Conservation (phyloP, 2,888 invertebrate species). For the Bedellia somnulentella region DNA sequence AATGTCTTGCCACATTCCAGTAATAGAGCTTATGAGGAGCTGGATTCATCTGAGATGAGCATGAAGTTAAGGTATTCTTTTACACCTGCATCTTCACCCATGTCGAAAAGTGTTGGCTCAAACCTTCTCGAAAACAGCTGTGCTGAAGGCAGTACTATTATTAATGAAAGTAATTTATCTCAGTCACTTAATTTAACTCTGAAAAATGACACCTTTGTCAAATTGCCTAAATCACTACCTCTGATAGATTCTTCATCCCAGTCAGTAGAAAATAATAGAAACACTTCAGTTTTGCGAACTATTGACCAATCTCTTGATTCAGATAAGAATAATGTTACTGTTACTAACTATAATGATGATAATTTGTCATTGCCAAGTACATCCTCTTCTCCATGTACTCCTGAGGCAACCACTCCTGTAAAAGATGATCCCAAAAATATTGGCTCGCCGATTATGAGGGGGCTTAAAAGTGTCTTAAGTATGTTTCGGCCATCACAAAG, state of each 20-base stretch:
- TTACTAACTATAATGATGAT: constrained; percentile 28
- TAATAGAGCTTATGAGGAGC: constrained; percentile 45
- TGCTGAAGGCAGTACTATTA: constrained; percentile 15
- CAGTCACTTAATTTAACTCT: constrained; percentile 23
- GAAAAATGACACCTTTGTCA: constrained; percentile 22
- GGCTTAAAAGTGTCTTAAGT: constrained; percentile 41
- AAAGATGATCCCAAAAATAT: constrained; percentile 30
- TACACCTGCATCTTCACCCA: constrained; percentile 40
- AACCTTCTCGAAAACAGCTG: constrained; percentile 23
- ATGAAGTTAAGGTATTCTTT: constrained; percentile 47
- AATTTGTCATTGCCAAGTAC: constrained; percentile 31
- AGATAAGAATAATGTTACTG: constrained; percentile 18
- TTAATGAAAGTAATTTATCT: constrained; percentile 25
- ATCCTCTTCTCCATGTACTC: constrained; percentile 32
- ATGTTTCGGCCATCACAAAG: constrained; percentile 49
- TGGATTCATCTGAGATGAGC: constrained; percentile 44
- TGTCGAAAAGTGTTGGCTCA: constrained; percentile 41
- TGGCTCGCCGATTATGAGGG: constrained; percentile 45
- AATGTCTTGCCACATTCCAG: constrained; percentile 34
- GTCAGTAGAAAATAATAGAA: constrained; percentile 20
- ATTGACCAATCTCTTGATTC: constrained; percentile 16
- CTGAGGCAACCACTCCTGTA: constrained; percentile 43
- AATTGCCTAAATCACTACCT: constrained; percentile 28
- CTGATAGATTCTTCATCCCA: constrained; percentile 26
- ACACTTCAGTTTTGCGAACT: constrained; percentile 18